These are phyloP conservation scores for Oenanthe oenanthe DNA, from an alignment of 2,113 vertebrate species.

Conservation along the genomic window DNA sequence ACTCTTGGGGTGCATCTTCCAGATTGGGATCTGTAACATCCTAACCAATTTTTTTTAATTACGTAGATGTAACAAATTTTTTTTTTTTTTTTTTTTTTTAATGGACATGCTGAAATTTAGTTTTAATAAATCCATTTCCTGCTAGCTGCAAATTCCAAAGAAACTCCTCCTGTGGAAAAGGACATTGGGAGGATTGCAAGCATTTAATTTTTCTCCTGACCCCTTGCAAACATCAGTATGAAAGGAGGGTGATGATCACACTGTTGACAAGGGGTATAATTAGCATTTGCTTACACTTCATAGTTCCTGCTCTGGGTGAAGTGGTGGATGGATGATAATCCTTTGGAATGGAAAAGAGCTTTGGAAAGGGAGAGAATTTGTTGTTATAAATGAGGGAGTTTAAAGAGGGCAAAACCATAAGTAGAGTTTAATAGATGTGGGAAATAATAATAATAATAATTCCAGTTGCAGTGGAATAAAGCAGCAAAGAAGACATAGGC, in stretches of 20 bases:
- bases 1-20: not conserved
- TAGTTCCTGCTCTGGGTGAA: slow-evolving; percentile 20
- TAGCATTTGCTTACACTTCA: slow-evolving; percentile 33
- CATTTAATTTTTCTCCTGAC: not conserved
- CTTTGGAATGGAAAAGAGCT: not conserved
- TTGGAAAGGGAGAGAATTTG: not conserved
- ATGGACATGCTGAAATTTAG: not conserved
- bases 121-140: not conserved
- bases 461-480: not conserved
- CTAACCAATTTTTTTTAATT: not conserved
- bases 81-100: not conserved
- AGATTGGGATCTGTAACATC: not conserved
- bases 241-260: not conserved
- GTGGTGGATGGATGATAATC: not conserved
- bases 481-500: not conserved
- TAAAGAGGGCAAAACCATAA: not conserved
- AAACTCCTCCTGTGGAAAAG: not conserved
- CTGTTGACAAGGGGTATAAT: slow-evolving; percentile 5
- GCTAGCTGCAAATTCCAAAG: not conserved
- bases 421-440: not conserved
- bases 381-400: not conserved
- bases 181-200: not conserved
- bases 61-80: not conserved
- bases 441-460: not conserved
- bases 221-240: not conserved